phyloP scores from a whole-genome alignment of 2,888 invertebrate genomes.

The Eupithecia vulgata region DNA sequence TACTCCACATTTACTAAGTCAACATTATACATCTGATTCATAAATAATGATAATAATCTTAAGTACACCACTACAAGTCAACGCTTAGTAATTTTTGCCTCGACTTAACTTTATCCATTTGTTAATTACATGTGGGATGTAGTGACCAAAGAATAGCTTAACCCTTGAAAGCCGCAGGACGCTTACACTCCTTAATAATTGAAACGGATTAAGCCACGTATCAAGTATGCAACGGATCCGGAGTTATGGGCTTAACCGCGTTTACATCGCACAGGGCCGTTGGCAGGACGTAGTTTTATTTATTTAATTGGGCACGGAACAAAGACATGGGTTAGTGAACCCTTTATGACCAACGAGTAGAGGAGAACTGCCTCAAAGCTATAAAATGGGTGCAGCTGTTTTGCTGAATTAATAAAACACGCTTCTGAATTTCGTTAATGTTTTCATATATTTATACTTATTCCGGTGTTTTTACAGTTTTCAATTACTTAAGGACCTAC shows the following conservation, averaged over 20 bases:
- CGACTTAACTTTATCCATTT: background rate
- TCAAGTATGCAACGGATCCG: constrained; percentile 40
- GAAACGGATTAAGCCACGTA: constrained; percentile 41
- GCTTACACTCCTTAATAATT: constrained; percentile 43
- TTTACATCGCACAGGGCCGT: background rate
- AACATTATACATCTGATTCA: constrained; percentile 61
- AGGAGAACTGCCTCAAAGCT: too few species aligned
- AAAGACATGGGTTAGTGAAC: background rate
- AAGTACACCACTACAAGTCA: too few species aligned
- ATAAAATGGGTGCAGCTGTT: too few species aligned
- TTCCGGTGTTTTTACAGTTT: too few species aligned
- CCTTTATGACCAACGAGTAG: too few species aligned
- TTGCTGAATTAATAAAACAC: too few species aligned
- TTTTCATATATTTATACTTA: too few species aligned
- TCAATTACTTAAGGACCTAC: too few species aligned
- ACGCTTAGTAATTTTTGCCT: background rate
- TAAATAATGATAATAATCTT: constrained; percentile 67
- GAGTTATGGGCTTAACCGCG: constrained; percentile 32
- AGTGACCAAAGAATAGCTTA: constrained; percentile 9
- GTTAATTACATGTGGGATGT: background rate
- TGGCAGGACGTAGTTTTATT: background rate
- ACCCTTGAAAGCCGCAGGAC: constrained; percentile 30
- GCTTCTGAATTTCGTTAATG: too few species aligned
- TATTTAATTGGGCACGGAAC: background rate
- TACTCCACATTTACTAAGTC: constrained; percentile 62